A percentile compares a stretch with the other conserved stretches of the same genome.
Evolutionary conservation across 2,113 vertebrate species (phyloP).

Genomic region (Bos indicus): DNA sequence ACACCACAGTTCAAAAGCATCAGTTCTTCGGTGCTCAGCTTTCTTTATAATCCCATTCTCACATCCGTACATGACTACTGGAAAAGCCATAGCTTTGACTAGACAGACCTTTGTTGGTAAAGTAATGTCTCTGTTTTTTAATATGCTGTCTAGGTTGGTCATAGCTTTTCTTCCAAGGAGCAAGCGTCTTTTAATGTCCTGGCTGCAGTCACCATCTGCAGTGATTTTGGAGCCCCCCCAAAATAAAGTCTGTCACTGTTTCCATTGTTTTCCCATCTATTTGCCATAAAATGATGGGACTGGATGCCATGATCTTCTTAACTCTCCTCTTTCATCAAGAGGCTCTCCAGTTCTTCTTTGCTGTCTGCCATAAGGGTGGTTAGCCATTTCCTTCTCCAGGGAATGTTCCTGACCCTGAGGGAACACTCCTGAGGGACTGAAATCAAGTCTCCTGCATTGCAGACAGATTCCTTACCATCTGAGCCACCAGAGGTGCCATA

Average conservation of each 20-base stretch:
- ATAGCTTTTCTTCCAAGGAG: neutral
- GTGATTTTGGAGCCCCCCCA: neutral
- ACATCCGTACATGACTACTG: neutral
- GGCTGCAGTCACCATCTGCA: neutral
- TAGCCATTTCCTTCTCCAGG: neutral
- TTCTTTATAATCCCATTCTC: neutral
- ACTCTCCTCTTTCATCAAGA: neutral
- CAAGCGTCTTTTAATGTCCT: neutral
- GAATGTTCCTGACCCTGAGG: neutral
- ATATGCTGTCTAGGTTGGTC: neutral
- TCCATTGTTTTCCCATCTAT: neutral
- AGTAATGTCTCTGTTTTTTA: neutral
- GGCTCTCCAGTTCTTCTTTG: neutral
- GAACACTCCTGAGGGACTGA: neutral
- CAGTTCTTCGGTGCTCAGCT: rapidly evolving
- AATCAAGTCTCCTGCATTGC: neutral
- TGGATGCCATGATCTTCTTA: neutral
- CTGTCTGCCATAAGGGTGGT: neutral
- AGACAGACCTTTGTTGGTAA: neutral
- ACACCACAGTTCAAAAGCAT: neutral
- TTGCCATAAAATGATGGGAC: neutral
- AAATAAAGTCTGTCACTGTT: neutral
- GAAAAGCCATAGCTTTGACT: neutral
- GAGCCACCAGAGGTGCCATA: neutral
- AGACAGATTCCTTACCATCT: neutral